These are phyloP conservation scores for Drosophila ficusphila DNA, from an alignment of 1,140 invertebrate genomes.

Conservation along the genomic window DNA sequence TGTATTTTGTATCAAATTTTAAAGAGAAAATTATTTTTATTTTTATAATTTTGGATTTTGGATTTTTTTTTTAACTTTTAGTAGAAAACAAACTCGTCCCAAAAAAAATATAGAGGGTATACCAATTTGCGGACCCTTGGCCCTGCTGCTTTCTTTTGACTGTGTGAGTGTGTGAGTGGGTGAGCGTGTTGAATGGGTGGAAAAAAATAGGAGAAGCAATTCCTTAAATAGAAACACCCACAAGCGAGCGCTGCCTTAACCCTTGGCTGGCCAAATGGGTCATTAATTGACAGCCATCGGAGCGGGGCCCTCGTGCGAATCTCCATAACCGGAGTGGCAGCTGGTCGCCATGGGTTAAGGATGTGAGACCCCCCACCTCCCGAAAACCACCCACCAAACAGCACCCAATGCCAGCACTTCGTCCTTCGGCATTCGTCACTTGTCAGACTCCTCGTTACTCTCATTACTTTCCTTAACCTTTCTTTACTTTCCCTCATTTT, in stretches of 20 bases:
- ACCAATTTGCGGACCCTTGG: not conserved
- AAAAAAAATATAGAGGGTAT: not conserved
- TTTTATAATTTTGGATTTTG: not conserved
- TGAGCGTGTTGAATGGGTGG: constrained; percentile 18
- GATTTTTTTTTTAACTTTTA: not conserved
- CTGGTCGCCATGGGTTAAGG: constrained; percentile 23
- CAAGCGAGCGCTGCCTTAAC: constrained; percentile 24
- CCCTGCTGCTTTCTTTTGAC: not conserved
- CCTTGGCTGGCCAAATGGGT: constrained; percentile 46
- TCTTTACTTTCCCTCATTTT: too few relatives aligned
- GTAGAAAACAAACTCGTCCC: not conserved
- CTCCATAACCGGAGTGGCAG: constrained; percentile 2
- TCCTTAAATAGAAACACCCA: constrained; percentile 51
- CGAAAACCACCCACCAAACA: not conserved
- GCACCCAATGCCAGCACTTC: not conserved
- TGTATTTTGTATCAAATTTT: too few relatives aligned
- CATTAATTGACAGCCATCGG: constrained; percentile 34
- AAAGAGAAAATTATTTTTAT: too few relatives aligned
- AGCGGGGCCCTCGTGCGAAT: not conserved
- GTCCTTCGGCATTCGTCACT: constrained; percentile 11
- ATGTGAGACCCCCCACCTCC: not conserved
- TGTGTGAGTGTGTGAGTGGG: not conserved
- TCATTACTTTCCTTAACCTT: constrained; percentile 34
- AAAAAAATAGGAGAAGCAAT: constrained; percentile 34
- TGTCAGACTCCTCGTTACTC: constrained; percentile 23